These are phyloP conservation scores for Globodera rostochiensis DNA, from an alignment of 1,140 invertebrate species.

Conservation along the genomic window DNA sequence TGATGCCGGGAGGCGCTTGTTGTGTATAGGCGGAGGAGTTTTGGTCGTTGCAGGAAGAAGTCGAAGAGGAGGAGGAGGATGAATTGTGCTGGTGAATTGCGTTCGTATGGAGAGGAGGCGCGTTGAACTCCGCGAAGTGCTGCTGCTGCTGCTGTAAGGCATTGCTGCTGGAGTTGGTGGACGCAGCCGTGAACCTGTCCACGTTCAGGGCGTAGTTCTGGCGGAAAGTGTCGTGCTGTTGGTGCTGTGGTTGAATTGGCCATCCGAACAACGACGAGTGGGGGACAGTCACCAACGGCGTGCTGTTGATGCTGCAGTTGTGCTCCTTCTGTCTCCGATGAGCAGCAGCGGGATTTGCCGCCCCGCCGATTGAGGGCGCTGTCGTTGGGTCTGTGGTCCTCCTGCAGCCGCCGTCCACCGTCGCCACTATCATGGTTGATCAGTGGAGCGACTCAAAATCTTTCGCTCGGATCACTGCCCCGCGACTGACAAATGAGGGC, in stretches of 20 bases:
- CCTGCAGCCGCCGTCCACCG: slow-evolving; percentile 4
- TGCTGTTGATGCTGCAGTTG: neutral
- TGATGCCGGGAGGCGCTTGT: neutral
- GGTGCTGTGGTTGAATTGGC: slow-evolving; percentile 11
- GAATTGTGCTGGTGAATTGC: neutral
- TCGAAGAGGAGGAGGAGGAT: neutral
- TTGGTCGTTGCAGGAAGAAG: slow-evolving; percentile 7
- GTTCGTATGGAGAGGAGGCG: neutral
- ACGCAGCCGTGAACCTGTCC: neutral
- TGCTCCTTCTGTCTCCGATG: neutral
- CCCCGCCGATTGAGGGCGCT: neutral
- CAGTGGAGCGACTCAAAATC: slow-evolving; percentile 20
- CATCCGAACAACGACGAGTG: neutral
- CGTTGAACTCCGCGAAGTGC: neutral
- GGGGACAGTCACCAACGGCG: neutral
- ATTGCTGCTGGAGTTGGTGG: neutral
- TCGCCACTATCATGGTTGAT: slow-evolving; percentile 25
- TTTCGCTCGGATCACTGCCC: slow-evolving; percentile 27
- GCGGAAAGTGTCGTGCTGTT: neutral
- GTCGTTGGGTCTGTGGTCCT: slow-evolving; percentile 2
- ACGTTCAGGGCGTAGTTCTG: neutral
- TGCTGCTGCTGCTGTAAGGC: neutral
- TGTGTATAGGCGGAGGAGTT: too few relatives aligned
- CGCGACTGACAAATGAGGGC: slow-evolving; percentile 4
- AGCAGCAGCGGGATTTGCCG: neutral